Evolutionary conservation across 2,888 invertebrate species (phyloP).

Genomic region (Drosophila siamana): DNA sequence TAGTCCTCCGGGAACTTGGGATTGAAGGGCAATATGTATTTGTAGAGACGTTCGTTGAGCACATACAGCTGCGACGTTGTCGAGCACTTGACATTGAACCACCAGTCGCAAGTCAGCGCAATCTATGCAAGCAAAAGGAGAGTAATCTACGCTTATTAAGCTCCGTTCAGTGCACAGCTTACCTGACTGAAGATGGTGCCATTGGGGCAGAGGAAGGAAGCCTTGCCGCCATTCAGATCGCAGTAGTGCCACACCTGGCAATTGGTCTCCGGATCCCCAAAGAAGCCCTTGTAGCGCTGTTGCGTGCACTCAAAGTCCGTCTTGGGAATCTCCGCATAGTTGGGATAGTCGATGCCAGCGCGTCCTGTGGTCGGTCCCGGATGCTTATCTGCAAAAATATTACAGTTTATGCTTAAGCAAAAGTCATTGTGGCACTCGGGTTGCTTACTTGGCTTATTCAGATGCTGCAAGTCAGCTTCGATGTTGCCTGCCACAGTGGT

Average conservation of each 20-base stretch:
- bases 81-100: conserved; percentile 95
- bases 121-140: conserved; percentile 85
- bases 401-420: not conserved
- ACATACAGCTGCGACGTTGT: conserved; percentile 94
- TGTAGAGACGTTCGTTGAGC: conserved; percentile 94
- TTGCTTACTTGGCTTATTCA: conserved; percentile 74
- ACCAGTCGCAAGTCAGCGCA: conserved; percentile 95
- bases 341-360: conserved; percentile 93
- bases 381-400: conserved; percentile 75
- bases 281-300: conserved; percentile 95
- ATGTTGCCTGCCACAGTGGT: conserved; percentile 31
- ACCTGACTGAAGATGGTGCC: conserved; percentile 95
- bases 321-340: conserved; percentile 90
- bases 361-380: conserved; percentile 87
- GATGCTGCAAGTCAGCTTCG: conserved; percentile 50
- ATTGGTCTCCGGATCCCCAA: conserved; percentile 94
- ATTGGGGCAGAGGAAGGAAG: conserved; percentile 95
- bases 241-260: conserved; percentile 98
- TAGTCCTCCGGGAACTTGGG: conserved; percentile 96
- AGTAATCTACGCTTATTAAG: not conserved
- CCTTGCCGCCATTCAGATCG: conserved; percentile 95
- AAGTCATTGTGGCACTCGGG: conserved; percentile 5
- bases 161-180: not conserved
- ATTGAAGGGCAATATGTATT: conserved; percentile 93
- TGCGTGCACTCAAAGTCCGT: conserved; percentile 93